Base-by-base conservation (phyloP, 2,797 vertebrate species). In the Hemibagrus guttatus region DNA sequence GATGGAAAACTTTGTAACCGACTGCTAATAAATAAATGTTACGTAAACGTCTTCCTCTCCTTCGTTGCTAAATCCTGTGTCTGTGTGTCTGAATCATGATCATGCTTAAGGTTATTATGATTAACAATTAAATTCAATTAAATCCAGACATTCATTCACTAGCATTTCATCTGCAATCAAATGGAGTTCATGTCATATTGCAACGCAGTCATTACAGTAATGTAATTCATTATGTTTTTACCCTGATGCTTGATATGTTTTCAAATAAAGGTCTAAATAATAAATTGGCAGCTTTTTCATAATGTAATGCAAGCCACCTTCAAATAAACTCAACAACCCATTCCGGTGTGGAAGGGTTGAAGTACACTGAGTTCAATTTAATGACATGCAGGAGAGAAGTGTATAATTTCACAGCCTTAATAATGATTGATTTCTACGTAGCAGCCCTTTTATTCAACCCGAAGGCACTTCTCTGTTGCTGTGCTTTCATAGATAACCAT, bases 401-500 rank as follows among this genome's bases (percentile, higher is more conserved):
- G 52, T 78, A 31, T 31, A 49, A 78, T 78, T 78, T 78, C 74
- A 56, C 49, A 54, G 54, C 74, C 74, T 54, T 69, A 21, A 39
- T 19, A 69, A 69, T 1, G 35, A 23, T 12, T 13, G 39, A 23
- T 6, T 72, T 72, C 39, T 23, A 6, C 46, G 4, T 14, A 14
- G 42, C 68, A 42, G 68, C 2, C 35, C 14, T 68, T 49, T 72
- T 26, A 52, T 52, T 17, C 26, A 28, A 74, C 42, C 49, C 42
- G 2, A 74, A 71, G 71, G 42, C 39, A 74, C n/a, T 49, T 14
- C 71, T 14, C 71, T 46, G 14, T 21, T 1, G 35, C 17, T 3
- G 68, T 9, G 35, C 68, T 31, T 2, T 19, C 63, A 31, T 28
- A 31, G 28, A 31, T 66, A 66, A 63, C 61, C 61, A 63, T 63